Percentiles rank a stretch among this genome's conserved stretches.
phyloP scores from a whole-genome alignment of 2,797 vertebrate genomes.

The Gephyroberyx darwinii region DNA sequence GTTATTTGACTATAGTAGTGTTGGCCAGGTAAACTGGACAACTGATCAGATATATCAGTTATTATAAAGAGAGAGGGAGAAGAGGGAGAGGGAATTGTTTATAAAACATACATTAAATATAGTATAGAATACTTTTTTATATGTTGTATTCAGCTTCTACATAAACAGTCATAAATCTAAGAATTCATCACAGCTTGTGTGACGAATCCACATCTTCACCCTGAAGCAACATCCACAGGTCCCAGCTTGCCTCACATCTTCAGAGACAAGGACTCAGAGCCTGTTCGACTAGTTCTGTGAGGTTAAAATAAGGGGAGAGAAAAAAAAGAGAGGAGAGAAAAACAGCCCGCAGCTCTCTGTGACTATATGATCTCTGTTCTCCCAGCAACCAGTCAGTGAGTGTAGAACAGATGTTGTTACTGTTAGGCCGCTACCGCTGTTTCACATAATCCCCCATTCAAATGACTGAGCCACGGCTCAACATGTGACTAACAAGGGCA shows the following conservation, averaged over 20 bases:
- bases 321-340: constrained; percentile 29
- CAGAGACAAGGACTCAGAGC: constrained; percentile 56
- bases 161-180: constrained; percentile 58
- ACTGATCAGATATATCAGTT: too few relatives aligned
- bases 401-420: constrained; percentile 36
- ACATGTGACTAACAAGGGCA: background rate
- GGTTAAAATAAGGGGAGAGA: constrained; percentile 54
- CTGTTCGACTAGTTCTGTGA: constrained; percentile 74
- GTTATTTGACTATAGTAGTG: too few relatives aligned
- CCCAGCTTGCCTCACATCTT: constrained; percentile 64
- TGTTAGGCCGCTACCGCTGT: constrained; percentile 10
- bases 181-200: constrained; percentile 38
- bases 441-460: constrained; percentile 12
- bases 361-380: constrained; percentile 20
- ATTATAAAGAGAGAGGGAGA: too few relatives aligned
- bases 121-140: background rate
- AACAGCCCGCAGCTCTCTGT: constrained; percentile 44
- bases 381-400: constrained; percentile 33
- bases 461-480: background rate
- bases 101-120: too few relatives aligned
- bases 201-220: constrained; percentile 48
- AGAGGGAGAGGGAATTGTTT: too few relatives aligned
- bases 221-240: constrained; percentile 59
- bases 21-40: too few relatives aligned
- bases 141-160: constrained; percentile 12